Percentiles rank a stretch among this genome's conserved stretches.
Conservation (phyloP, 1,140 invertebrate genomes). For the Diachasmimorpha longicaudata region DNA sequence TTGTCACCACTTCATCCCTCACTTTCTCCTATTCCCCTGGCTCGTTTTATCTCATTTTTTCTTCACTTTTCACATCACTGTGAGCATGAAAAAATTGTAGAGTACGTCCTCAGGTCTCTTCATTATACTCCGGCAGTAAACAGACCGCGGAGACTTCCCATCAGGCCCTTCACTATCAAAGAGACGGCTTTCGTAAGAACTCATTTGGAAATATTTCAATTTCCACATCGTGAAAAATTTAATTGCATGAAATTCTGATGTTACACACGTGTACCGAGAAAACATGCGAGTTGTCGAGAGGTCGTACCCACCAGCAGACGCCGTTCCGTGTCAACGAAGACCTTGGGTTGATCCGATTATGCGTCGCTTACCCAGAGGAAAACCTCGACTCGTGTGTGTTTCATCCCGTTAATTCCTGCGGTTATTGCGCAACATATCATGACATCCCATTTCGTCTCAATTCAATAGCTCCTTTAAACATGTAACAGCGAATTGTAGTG, state of each 20-base stretch:
- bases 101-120: no score
- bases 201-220: neutral
- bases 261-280: neutral
- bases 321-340: slow-evolving; percentile 5
- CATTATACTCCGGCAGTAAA: no score
- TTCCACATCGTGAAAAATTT: neutral
- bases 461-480: neutral
- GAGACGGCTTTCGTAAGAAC: neutral
- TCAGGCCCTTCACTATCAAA: neutral
- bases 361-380: slow-evolving; percentile 1
- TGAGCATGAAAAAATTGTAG: no score
- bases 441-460: slow-evolving; percentile 11
- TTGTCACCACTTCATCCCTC: no score
- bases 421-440: slow-evolving; percentile 14
- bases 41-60: no score
- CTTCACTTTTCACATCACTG: no score
- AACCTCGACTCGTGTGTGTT: slow-evolving; percentile 1
- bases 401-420: slow-evolving; percentile 13
- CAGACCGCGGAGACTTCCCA: neutral
- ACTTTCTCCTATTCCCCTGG: no score
- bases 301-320: neutral
- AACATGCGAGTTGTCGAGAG: neutral
- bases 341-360: slow-evolving; percentile 9
- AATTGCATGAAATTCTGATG: neutral
- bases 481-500: neutral